Conservation (phyloP, 2,888 invertebrate genomes). For the Agrotis clavis region DNA sequence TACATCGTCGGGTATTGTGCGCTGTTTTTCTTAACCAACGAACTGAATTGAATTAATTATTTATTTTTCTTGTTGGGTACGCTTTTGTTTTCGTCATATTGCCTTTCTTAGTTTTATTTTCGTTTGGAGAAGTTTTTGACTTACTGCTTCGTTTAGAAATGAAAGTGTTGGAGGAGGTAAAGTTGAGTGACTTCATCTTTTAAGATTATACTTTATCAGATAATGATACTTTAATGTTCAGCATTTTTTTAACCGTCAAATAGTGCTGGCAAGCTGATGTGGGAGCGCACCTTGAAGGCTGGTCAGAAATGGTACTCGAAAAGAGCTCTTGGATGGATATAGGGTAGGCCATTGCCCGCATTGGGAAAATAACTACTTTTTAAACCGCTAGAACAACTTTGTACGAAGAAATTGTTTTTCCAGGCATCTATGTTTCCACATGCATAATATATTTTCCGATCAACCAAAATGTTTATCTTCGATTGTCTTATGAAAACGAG, state of each 20-base stretch:
- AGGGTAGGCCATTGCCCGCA: too few species aligned
- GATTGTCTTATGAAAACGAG: background rate
- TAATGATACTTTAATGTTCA: too few species aligned
- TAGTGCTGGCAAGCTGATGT: too few species aligned
- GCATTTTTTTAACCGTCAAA: too few species aligned
- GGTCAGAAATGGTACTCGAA: too few species aligned
- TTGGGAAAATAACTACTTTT: too few species aligned
- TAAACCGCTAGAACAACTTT: background rate
- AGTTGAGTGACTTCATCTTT: background rate
- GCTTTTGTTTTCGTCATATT: conserved; percentile 6
- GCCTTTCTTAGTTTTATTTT: background rate
- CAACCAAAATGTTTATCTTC: conserved; percentile 1
- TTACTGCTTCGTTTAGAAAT: background rate
- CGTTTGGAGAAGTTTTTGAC: background rate
- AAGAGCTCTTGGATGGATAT: too few species aligned
- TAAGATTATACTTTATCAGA: background rate
- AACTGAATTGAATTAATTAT: conserved; percentile 37
- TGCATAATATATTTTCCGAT: background rate
- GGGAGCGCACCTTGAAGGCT: too few species aligned
- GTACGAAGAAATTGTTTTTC: background rate
- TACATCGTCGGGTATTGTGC: conserved; percentile 15
- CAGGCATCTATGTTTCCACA: too few species aligned
- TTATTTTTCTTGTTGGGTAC: conserved; percentile 6
- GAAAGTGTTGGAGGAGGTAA: too few species aligned
- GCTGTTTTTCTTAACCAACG: conserved; percentile 17